Evolutionary conservation across 2,888 invertebrate genomes (phyloP), one percentile per base, ranked within the genome.

Genomic region (Eutolmus rufibarbis): DNA sequence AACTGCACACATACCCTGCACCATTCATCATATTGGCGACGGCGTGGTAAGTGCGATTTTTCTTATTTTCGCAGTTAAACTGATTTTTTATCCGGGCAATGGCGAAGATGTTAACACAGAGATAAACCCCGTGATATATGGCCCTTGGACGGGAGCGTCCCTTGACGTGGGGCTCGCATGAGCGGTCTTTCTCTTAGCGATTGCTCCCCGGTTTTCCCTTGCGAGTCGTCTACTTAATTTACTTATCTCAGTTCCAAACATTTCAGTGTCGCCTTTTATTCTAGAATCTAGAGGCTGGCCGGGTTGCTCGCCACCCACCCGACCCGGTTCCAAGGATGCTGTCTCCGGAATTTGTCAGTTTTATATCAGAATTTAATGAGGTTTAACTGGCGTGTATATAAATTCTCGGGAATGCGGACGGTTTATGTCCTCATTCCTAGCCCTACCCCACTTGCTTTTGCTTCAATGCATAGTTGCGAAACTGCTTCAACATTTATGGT

Each of bases 11-110:
- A 94, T 97, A 89, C 97, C 97, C 1, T 97, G 97, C 92, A 94
- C 96, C 89, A 96, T 97, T 89, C 96, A 96, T 91, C 96, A 97
- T 91, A 96, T 97, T 90, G 97, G 97, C 85, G 97, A 97, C 92
- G 97, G 97, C 90, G 96, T 96, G 94, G 97, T 97, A 93, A 96
- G 97, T 95, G 16, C 16, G 37, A 37, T 76, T 51, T 23, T 86
- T 77, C 37, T 86, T 84, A 40, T 74, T 31, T 74, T 74, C 66
- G 31, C 5, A 16, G 23, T 40, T 66, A 40, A 40, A 37, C 34
- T 37, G 74, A 40, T 74, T 43, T 57, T 84, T 43, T 66, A 84
- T 57, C 57, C 51, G 57, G 40, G 37, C 23, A 34, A n/a, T 12
- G 23, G 74, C n/a, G 19, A 23, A 84, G 81, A 81, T 81, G 46